Base-by-base conservation (phyloP, 2,888 invertebrate species). In the Suillia variegata region DNA sequence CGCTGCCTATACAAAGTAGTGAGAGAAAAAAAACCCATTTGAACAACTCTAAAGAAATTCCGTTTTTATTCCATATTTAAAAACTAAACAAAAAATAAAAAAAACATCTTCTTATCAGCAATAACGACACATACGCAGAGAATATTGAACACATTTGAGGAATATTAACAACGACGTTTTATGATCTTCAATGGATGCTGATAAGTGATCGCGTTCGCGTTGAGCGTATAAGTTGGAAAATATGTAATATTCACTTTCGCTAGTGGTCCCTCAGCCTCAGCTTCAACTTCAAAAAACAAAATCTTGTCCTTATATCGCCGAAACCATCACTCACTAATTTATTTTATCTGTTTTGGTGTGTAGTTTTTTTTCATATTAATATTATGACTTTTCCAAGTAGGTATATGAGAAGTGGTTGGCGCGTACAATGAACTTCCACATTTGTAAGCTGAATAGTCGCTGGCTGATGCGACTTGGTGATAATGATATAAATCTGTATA, bases 401-500 rank as follows among this genome's bases (percentile, higher is more conserved):
- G 31, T 31, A 31, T 31, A 31, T 31, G 31, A 31, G 31, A 12
- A 38, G 38, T 13, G 26, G 26, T 26, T 26, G n/a, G n/a, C n/a
- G 52, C 54, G 55, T 18, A 56, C 55, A 56, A 56, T 56, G 56
- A 56, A 56, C 56, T 56, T 20, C 24, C 47, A 5, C 15, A n/a
- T 45, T 20, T 45, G 20, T 33, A 21, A 56, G 34, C 2, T 18
- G 33, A 13, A 50, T 18, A 53, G n/a, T 15, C 45, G 21, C 26
- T 33, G 42, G 42, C 47, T 48, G 57, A 58, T 50, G 51, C 50
- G 52, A 55, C 38, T 50, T 26, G 34, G 45, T 53, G 58, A 56
- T 58, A 62, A 49, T 50, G 61, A 56, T 56, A 54, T 48, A 49
- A 62, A 56, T 62, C 62, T 4, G 18, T 20, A 5, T 18, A 45